A percentile compares a stretch with the other conserved stretches of the same genome.
Conservation (phyloP, 2,797 vertebrate species). For the Gallinago nigripennis region DNA sequence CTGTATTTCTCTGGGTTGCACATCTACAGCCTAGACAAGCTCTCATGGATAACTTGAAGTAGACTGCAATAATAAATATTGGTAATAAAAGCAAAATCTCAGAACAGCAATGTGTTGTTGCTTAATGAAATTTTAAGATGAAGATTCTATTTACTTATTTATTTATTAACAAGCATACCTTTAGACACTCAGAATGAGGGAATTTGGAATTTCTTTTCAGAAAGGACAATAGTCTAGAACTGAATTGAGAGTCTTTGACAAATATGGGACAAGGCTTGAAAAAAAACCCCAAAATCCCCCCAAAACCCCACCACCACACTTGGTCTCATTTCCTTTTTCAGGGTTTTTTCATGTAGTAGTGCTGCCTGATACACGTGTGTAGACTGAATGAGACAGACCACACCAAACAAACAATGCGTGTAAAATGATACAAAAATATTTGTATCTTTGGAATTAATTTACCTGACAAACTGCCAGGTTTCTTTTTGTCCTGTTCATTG, state of each 20-base stretch:
- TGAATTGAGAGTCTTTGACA: neutral
- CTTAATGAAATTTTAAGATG: neutral
- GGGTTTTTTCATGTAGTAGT: neutral
- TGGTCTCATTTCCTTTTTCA: neutral
- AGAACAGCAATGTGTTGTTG: neutral
- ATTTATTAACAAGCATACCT: neutral
- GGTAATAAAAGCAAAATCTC: neutral
- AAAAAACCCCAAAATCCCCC: neutral
- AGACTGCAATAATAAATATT: neutral
- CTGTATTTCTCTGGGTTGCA: neutral
- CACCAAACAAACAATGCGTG: fast-evolving
- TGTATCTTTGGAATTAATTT: neutral
- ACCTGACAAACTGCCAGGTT: neutral
- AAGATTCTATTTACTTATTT: neutral
- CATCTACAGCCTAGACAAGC: neutral
- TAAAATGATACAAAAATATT: neutral
- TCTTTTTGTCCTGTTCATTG: neutral
- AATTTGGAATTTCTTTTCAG: neutral
- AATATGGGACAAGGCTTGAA: neutral
- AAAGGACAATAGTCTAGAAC: neutral
- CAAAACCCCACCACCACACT: neutral
- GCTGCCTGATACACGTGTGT: neutral
- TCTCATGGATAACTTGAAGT: neutral
- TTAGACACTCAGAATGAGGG: neutral
- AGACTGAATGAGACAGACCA: neutral